Percentiles rank a stretch among this genome's conserved stretches.
Evolutionary conservation across 2,113 vertebrate species (phyloP).

Genomic region (Dasyprocta punctata): DNA sequence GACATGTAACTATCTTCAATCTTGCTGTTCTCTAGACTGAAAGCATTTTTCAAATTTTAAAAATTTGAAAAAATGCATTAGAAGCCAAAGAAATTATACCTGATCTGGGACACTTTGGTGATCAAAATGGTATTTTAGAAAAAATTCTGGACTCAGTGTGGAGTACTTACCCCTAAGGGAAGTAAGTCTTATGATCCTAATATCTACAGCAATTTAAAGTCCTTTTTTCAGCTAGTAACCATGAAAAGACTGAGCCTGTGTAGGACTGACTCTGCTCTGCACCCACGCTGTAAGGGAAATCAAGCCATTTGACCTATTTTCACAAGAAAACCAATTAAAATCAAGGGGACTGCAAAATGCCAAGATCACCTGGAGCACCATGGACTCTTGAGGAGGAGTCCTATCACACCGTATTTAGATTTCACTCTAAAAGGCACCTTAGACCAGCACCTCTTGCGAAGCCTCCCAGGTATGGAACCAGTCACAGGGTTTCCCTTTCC

Average conservation of each 20-base stretch:
- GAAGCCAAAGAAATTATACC: background rate
- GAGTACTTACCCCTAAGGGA: background rate
- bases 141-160: slow-evolving; percentile 15
- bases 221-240: slow-evolving; percentile 9
- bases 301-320: slow-evolving; percentile 53
- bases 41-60: slow-evolving; percentile 25
- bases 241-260: background rate
- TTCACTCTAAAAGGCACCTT: background rate
- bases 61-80: slow-evolving; percentile 12
- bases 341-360: background rate
- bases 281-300: background rate
- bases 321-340: slow-evolving; percentile 58
- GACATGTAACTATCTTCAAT: background rate
- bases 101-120: background rate
- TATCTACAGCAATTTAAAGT: slow-evolving; percentile 5
- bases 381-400: background rate
- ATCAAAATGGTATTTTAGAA: background rate
- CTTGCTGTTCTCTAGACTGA: background rate
- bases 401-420: background rate
- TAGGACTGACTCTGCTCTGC: slow-evolving; percentile 19
- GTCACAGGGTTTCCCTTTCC: background rate
- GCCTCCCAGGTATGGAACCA: background rate
- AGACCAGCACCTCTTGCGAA: background rate
- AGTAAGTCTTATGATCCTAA: background rate
- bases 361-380: background rate